These are phyloP conservation scores for Hyposmocoma kahamanoa DNA, from an alignment of 1,140 invertebrate genomes.

Conservation along the genomic window DNA sequence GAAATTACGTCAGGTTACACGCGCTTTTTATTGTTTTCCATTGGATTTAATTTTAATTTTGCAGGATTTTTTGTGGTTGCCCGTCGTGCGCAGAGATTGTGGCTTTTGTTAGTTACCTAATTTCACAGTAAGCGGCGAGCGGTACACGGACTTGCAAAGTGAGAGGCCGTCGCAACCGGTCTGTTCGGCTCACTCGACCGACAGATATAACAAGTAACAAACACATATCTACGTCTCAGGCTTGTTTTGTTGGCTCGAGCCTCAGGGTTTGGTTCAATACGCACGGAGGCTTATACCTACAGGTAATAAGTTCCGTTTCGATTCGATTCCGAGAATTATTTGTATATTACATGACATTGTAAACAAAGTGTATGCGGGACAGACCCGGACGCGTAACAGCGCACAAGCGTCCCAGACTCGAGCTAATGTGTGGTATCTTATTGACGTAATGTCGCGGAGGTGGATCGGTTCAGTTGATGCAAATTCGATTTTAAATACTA, in stretches of 20 bases:
- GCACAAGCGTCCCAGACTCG: conserved; percentile 50
- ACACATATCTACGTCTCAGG: conserved; percentile 38
- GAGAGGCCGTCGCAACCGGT: conserved; percentile 68
- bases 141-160: conserved; percentile 64
- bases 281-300: background rate
- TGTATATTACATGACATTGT: conserved; percentile 23
- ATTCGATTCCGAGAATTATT: conserved; percentile 20
- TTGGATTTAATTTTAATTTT: conserved; percentile 30
- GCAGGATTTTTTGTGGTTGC: conserved; percentile 46
- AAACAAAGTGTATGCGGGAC: conserved; percentile 38
- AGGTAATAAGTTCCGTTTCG: conserved; percentile 15
- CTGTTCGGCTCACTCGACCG: conserved; percentile 51
- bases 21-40: conserved; percentile 25
- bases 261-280: conserved; percentile 5
- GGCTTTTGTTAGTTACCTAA: conserved; percentile 69
- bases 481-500: conserved; percentile 45
- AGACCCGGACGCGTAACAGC: conserved; percentile 61
- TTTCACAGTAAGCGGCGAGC: conserved; percentile 60
- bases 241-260: conserved; percentile 20
- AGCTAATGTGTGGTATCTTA: conserved; percentile 66
- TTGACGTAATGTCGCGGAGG: conserved; percentile 66
- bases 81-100: conserved; percentile 45
- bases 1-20: conserved; percentile 31
- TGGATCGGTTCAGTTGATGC: conserved; percentile 34
- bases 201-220: conserved; percentile 44